phyloP scores from a whole-genome alignment of 2,888 invertebrate genomes.

The Drosophila helvetica region DNA sequence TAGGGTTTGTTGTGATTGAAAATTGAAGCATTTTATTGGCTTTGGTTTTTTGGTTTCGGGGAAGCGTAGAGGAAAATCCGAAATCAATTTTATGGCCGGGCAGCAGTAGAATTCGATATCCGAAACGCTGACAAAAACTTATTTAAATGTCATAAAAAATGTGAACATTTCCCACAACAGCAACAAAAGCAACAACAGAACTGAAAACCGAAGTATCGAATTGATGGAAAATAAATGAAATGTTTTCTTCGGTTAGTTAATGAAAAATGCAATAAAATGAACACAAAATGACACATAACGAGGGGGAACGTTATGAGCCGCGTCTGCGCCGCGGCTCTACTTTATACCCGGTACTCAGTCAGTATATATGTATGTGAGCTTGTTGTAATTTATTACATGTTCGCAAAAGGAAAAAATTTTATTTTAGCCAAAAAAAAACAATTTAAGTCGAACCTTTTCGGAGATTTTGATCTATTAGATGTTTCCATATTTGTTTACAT shows the following conservation, averaged over 20 bases:
- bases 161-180: conserved; percentile 61
- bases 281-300: conserved; percentile 66
- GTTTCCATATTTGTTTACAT: no score
- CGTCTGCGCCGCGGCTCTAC: no score
- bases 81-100: conserved; percentile 48
- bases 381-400: no score
- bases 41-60: no score
- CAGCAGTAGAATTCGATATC: conserved; percentile 63
- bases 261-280: conserved; percentile 69
- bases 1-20: conserved; percentile 46
- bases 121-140: conserved; percentile 68
- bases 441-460: no score
- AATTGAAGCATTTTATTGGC: conserved; percentile 48
- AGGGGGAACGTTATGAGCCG: no score
- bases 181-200: conserved; percentile 49
- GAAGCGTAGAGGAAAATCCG: conserved; percentile 30
- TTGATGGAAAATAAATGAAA: conserved; percentile 54
- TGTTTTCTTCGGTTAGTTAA: conserved; percentile 69
- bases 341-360: no score
- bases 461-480: no score
- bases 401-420: no score
- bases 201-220: conserved; percentile 20
- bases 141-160: conserved; percentile 75
- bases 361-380: no score
- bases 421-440: no score